Percentiles rank a stretch among this genome's conserved stretches.
Conservation (phyloP, 2,113 vertebrate genomes). For the Pomatorhinus ruficollis region DNA sequence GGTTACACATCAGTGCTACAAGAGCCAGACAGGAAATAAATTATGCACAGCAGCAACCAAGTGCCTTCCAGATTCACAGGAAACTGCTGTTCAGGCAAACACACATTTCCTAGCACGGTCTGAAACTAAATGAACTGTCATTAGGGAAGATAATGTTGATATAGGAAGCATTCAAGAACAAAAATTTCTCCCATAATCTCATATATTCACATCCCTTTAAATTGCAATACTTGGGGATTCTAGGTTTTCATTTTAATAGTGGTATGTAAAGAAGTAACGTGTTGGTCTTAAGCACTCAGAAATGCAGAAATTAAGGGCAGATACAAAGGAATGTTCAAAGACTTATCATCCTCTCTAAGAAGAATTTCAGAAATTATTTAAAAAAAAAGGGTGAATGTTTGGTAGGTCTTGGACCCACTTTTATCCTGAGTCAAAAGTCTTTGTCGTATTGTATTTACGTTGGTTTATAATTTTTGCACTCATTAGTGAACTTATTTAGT, state of each 20-base stretch:
- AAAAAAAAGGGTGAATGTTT: background rate
- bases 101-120: background rate
- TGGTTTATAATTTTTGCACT: background rate
- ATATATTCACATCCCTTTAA: background rate
- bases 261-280: background rate
- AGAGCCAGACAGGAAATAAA: background rate
- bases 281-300: background rate
- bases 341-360: background rate
- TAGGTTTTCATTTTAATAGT: background rate
- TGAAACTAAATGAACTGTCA: conserved; percentile 3
- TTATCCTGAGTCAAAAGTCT: background rate
- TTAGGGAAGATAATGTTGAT: background rate
- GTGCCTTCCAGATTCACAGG: conserved; percentile 8
- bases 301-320: background rate
- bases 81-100: background rate
- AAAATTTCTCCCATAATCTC: background rate
- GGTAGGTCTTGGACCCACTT: background rate
- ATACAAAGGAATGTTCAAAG: background rate
- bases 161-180: background rate
- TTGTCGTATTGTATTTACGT: background rate
- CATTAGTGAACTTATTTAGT: background rate
- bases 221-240: background rate
- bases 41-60: background rate
- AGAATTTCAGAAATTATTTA: background rate
- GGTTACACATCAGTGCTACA: background rate